Base-by-base conservation (phyloP, 2,888 invertebrate genomes). In the Andricus quercusramuli region DNA sequence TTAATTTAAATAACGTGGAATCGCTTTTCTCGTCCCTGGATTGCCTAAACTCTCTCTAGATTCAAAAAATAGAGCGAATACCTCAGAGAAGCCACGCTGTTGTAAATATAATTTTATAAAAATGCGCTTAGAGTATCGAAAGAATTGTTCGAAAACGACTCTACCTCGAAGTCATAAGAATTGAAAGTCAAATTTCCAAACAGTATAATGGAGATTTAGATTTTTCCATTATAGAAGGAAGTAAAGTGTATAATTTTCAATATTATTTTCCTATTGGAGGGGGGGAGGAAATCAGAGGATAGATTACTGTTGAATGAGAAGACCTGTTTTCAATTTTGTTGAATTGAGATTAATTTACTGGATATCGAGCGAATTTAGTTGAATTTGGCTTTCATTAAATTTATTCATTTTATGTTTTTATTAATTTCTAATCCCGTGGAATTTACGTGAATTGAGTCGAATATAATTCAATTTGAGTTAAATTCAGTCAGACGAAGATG, bases 101-200 rank as follows among this genome's bases (percentile, higher is more conserved):
- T 74, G 70, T 74, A 74, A 74, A 74, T 74, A 74, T 74, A 74
- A 74, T 74, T 74, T 74, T 74, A 74, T 74, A 74, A 51, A 74
- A 74, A 56, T 74, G 70, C 70, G 70, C 29, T 74, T 74, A 74
- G 70, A 51, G 70, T 74, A 74, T 74, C 70, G 51, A 74, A 74
- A 74, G 56, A 74, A 32, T 74, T 25, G 44, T 68, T 74, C 20
- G 51, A 51, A 70, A 74, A 51, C 11, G 29, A 74, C 51, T 56
- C 29, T 74, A 29, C 29, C 51, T 74, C 47, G 25, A 47, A 70
- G 20, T 51, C 0, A 32, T 44, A 3, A 29, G 2, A 22, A 17
- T 15, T 47, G 9, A 13, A 20, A 47, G 29, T 51, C 20, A 51
- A 44, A 29, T 41, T 67, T 41, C 3, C 13, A 32, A 67, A 22